Percentiles rank a stretch among this genome's conserved stretches.
Conservation (phyloP, 2,113 vertebrate genomes). For the Lamprotornis superbus region DNA sequence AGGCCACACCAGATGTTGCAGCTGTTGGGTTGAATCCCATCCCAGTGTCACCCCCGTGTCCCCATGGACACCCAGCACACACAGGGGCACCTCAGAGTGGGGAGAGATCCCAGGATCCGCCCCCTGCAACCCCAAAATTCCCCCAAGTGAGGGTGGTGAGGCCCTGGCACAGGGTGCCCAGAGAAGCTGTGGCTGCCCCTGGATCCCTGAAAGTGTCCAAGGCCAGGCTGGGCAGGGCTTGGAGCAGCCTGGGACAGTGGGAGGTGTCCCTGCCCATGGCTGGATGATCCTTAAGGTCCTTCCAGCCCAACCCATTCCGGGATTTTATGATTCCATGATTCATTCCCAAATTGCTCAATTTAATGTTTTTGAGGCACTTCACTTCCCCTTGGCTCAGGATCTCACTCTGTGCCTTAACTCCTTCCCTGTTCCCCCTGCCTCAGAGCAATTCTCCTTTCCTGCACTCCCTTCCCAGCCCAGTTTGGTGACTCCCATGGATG, state of each 20-base stretch:
- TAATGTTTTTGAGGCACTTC: not conserved
- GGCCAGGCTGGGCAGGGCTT: not conserved
- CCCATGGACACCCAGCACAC: too few relatives aligned
- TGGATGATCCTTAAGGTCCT: not conserved
- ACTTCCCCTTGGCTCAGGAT: not conserved
- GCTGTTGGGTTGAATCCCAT: too few relatives aligned
- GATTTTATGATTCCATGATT: not conserved
- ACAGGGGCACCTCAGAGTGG: too few relatives aligned
- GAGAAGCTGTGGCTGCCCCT: not conserved
- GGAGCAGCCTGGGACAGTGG: not conserved
- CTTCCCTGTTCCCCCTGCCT: fast-evolving
- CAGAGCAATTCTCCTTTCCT: not conserved
- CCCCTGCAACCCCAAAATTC: not conserved
- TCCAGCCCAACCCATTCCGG: not conserved
- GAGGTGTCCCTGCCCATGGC: not conserved
- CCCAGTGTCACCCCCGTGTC: too few relatives aligned
- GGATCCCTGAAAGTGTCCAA: not conserved
- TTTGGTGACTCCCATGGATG: not conserved
- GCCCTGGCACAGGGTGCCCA: not conserved
- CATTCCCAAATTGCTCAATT: not conserved
- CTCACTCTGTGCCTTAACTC: not conserved
- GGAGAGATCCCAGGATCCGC: too few relatives aligned
- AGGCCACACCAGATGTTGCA: too few relatives aligned
- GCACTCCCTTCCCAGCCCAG: not conserved
- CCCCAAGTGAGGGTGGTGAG: fast-evolving